Percentiles rank a stretch among this genome's conserved stretches.
Evolutionary conservation across 2,113 vertebrate species (phyloP).

Genomic region (Turdus rufiventris): DNA sequence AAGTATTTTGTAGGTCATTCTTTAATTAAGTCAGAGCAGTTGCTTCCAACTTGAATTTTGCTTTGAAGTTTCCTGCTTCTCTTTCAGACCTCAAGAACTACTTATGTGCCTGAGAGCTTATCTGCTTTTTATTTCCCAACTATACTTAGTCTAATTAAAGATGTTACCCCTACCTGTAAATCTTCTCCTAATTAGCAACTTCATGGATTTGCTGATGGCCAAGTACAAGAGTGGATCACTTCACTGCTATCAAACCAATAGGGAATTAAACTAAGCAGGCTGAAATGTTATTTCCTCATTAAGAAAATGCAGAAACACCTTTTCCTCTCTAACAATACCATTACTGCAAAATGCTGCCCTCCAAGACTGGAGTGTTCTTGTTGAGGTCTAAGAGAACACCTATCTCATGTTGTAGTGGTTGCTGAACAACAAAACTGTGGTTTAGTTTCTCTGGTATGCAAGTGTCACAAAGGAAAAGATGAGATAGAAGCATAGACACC

Average conservation of each 20-base stretch:
- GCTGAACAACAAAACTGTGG: not conserved
- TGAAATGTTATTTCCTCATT: constrained; percentile 18
- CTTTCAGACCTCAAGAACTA: constrained; percentile 26
- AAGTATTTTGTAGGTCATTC: constrained; percentile 42
- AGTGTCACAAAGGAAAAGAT: not conserved
- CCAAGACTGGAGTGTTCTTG: not conserved
- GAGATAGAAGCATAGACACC: not conserved
- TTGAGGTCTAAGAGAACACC: not conserved
- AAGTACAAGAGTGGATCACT: constrained; percentile 35
- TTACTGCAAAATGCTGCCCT: not conserved
- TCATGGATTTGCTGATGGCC: constrained; percentile 47
- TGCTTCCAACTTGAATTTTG: constrained; percentile 42
- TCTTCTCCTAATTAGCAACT: constrained; percentile 59
- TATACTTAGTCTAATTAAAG: constrained; percentile 53
- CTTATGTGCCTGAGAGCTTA: constrained; percentile 38
- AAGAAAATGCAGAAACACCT: not conserved
- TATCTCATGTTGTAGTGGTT: not conserved
- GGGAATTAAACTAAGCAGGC: constrained; percentile 9
- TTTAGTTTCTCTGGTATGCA: not conserved
- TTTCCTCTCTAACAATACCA: not conserved
- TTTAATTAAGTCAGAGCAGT: constrained; percentile 49
- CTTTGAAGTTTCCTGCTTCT: constrained; percentile 56
- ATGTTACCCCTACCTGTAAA: constrained; percentile 51
- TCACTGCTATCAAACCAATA: not conserved
- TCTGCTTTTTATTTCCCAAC: not conserved